phyloP scores from a whole-genome alignment of 2,888 invertebrate genomes.

The Heliconius ismenius region DNA sequence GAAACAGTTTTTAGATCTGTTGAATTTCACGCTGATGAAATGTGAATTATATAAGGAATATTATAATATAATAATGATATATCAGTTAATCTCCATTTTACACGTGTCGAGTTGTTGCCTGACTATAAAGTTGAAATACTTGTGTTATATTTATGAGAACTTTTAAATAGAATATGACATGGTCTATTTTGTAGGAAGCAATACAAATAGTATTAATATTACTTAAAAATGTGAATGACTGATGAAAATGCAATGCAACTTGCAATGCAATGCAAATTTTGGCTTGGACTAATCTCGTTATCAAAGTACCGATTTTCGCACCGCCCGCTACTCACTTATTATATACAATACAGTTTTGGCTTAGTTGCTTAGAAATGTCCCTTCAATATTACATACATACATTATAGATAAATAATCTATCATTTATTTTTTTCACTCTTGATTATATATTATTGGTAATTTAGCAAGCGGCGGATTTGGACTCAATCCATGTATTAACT shows the following conservation, averaged over 20 bases:
- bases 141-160: constrained; percentile 28
- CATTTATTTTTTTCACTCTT: constrained; percentile 18
- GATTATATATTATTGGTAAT: neutral
- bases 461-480: neutral
- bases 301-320: constrained; percentile 12
- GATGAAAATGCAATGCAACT: neutral
- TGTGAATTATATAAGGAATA: constrained; percentile 16
- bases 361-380: constrained; percentile 24
- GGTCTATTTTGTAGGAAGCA: constrained; percentile 22
- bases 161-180: constrained; percentile 24
- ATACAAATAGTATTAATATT: constrained; percentile 17
- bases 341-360: constrained; percentile 14
- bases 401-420: neutral
- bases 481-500: constrained; percentile 11
- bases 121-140: constrained; percentile 22
- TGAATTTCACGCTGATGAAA: constrained; percentile 9
- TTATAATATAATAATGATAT: constrained; percentile 2
- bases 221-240: constrained; percentile 20
- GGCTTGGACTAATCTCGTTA: neutral
- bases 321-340: constrained; percentile 21
- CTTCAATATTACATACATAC: neutral
- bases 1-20: constrained; percentile 10
- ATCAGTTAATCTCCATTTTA: neutral
- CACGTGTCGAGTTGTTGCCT: constrained; percentile 11
- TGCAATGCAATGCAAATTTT: neutral